phyloP scores from a whole-genome alignment of 2,888 invertebrate species.

The Icerya purchasi region DNA sequence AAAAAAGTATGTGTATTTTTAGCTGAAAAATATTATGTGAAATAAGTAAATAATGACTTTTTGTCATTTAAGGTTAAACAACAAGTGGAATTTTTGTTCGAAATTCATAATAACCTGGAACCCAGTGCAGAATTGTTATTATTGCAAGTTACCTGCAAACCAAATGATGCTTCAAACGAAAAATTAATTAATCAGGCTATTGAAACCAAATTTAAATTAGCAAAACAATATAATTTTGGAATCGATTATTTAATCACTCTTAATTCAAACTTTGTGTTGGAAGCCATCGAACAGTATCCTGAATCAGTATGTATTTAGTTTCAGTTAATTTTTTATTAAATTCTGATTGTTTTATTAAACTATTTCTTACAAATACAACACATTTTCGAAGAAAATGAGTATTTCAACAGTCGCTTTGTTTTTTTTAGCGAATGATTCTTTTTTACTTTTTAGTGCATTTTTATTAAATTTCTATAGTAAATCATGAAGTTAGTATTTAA shows the following conservation, averaged over 20 bases:
- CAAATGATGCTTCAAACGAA: constrained; percentile 14
- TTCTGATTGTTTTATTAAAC: no score
- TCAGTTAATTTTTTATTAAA: background rate
- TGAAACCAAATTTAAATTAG: constrained; percentile 34
- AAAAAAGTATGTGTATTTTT: no score
- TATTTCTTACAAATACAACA: no score
- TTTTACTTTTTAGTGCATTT: no score
- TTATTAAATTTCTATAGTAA: no score
- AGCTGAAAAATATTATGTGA: no score
- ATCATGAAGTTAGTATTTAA: no score
- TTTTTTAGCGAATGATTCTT: no score
- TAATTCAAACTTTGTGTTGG: constrained; percentile 68
- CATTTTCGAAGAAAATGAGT: no score
- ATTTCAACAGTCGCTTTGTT: no score
- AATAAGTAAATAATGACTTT: no score
- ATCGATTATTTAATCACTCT: constrained; percentile 47
- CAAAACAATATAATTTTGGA: constrained; percentile 37
- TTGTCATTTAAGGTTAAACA: constrained; percentile 35
- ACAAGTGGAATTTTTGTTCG: constrained; percentile 67
- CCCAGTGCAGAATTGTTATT: constrained; percentile 41
- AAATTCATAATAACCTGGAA: constrained; percentile 36
- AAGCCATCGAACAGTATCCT: constrained; percentile 53
- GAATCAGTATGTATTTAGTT: constrained; percentile 35
- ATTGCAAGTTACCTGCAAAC: constrained; percentile 33
- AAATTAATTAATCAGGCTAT: constrained; percentile 19